Percentiles rank a stretch among this genome's conserved stretches.
Conservation (phyloP, 2,797 vertebrate genomes). For the Spheniscus humboldti region DNA sequence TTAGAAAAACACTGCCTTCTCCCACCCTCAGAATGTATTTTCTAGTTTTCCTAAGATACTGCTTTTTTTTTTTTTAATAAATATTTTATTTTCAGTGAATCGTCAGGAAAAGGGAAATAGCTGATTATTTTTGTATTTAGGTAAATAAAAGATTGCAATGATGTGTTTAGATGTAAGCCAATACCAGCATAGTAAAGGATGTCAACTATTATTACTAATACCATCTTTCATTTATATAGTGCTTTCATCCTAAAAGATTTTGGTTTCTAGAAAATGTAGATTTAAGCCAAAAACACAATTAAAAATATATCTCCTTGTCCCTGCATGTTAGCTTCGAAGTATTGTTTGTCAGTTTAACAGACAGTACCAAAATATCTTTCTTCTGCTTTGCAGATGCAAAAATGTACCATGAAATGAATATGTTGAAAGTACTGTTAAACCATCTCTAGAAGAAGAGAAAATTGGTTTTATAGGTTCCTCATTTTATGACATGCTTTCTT, state of each 20-base stretch:
- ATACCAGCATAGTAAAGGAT: constrained; percentile 6
- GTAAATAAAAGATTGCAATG: constrained; percentile 33
- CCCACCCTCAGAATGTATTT: constrained; percentile 5
- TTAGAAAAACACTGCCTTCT: constrained; percentile 33
- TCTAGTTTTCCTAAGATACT: neutral
- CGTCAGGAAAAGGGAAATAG: neutral
- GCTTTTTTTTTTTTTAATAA: neutral
- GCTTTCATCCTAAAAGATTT: constrained; percentile 54
- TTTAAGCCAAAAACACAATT: constrained; percentile 62
- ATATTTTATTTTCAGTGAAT: constrained; percentile 44
- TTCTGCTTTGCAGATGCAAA: constrained; percentile 41
- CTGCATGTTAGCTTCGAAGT: constrained; percentile 36
- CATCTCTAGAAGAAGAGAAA: constrained; percentile 57
- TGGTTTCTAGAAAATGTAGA: constrained; percentile 52
- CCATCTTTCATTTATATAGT: constrained; percentile 56
- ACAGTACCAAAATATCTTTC: constrained; percentile 40
- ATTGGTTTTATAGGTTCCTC: constrained; percentile 59
- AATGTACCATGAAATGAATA: constrained; percentile 33
- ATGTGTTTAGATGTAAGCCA: constrained; percentile 31
- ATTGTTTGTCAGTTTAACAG: constrained; percentile 52
- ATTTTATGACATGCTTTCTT: constrained; percentile 59
- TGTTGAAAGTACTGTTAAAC: constrained; percentile 54
- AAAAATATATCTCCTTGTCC: constrained; percentile 58
- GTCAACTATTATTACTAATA: constrained; percentile 53
- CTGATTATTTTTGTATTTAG: constrained; percentile 53